phyloP scores from a whole-genome alignment of 2,888 invertebrate genomes.

The Polylopha cassiicola region DNA sequence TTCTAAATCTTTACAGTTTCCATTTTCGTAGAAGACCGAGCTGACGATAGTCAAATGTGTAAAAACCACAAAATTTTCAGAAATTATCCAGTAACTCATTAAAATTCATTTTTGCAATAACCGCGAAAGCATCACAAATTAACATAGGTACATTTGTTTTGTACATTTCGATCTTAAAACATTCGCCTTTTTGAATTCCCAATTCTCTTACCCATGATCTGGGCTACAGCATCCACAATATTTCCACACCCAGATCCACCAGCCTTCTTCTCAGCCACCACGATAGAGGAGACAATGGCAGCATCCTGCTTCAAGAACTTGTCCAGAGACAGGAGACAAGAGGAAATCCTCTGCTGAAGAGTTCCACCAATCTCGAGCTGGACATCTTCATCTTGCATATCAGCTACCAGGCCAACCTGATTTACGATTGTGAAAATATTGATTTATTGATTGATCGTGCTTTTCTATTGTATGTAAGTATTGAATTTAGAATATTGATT shows the following conservation, averaged over 20 bases:
- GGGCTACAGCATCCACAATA: conserved; percentile 84
- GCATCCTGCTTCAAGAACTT: conserved; percentile 83
- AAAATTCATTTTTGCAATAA: too few species aligned
- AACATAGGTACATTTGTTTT: too few species aligned
- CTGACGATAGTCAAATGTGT: too few species aligned
- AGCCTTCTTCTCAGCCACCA: conserved; percentile 89
- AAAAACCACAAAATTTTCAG: too few species aligned
- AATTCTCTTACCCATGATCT: conserved; percentile 75
- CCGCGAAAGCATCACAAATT: too few species aligned
- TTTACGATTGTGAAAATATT: too few species aligned
- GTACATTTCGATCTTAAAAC: background rate
- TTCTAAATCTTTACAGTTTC: too few species aligned
- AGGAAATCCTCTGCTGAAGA: conserved; percentile 89
- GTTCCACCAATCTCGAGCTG: conserved; percentile 87
- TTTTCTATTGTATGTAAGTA: too few species aligned
- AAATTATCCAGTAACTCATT: too few species aligned
- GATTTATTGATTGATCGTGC: too few species aligned
- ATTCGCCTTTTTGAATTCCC: background rate
- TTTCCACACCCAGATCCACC: conserved; percentile 79
- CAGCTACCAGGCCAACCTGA: conserved; percentile 87
- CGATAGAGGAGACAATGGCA: conserved; percentile 87
- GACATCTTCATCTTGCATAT: conserved; percentile 82
- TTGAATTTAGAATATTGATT: too few species aligned
- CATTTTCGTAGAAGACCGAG: too few species aligned
- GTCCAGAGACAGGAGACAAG: conserved; percentile 86